These are phyloP conservation scores for Cheirogaleus medius DNA, from an alignment of 2,113 vertebrate genomes.

Conservation along the genomic window DNA sequence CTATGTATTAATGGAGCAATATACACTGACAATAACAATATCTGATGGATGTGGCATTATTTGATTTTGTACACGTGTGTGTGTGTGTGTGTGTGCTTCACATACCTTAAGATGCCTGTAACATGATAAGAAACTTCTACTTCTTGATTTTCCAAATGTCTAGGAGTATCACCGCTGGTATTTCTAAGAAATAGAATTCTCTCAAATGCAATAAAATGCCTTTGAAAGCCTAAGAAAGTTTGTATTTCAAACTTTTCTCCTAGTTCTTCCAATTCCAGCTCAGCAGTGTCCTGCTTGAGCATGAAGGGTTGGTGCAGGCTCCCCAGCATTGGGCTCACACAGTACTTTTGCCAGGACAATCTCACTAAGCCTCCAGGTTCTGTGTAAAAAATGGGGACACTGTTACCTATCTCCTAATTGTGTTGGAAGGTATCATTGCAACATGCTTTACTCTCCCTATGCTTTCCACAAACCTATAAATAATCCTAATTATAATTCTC, in stretches of 20 bases:
- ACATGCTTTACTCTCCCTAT: background rate
- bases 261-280: background rate
- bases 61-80: background rate
- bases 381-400: too few relatives aligned
- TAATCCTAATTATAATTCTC: background rate
- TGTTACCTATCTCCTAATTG: background rate
- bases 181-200: background rate
- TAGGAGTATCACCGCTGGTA: background rate
- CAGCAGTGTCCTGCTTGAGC: too few relatives aligned
- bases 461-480: background rate
- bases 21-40: background rate
- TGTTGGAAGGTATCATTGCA: background rate
- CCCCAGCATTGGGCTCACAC: accelerated
- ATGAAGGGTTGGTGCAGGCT: background rate
- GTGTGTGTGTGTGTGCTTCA: background rate
- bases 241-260: background rate
- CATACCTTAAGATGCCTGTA: background rate
- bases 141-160: background rate
- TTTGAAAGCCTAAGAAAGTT: background rate
- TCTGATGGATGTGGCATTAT: background rate
- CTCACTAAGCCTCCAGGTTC: background rate
- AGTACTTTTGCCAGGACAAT: background rate
- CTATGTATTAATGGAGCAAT: background rate
- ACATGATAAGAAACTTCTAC: background rate
- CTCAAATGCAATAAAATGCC: background rate